These are phyloP conservation scores for Deroplatys truncata DNA, from an alignment of 2,888 invertebrate species.

Conservation along the genomic window DNA sequence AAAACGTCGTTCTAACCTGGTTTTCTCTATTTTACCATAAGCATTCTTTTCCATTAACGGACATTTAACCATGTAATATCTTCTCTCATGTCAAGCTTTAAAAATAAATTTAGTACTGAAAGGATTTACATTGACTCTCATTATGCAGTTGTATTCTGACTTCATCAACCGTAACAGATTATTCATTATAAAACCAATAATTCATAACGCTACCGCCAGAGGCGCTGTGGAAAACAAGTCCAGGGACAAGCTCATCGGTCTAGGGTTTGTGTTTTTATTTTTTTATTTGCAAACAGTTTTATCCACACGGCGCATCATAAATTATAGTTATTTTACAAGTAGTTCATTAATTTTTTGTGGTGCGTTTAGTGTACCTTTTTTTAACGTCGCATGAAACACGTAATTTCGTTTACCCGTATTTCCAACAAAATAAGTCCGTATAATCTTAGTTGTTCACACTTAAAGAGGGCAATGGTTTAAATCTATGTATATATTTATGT, in stretches of 20 bases:
- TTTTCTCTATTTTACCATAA: background rate
- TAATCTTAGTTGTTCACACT: too few species aligned
- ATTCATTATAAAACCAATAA: background rate
- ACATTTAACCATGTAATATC: background rate
- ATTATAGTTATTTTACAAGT: background rate
- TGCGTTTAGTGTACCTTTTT: too few species aligned
- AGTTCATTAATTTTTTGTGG: background rate
- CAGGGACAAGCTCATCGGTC: background rate
- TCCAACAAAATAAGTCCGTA: too few species aligned
- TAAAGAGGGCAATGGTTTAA: too few species aligned
- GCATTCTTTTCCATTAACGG: background rate
- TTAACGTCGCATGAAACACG: too few species aligned
- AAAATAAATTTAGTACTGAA: background rate
- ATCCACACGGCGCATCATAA: background rate
- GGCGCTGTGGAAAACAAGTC: background rate
- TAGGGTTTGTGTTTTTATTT: background rate
- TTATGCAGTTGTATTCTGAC: background rate
- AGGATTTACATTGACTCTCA: background rate
- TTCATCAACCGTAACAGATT: background rate
- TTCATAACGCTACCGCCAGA: background rate
- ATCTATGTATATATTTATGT: too few species aligned
- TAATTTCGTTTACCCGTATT: too few species aligned
- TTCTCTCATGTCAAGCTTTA: background rate
- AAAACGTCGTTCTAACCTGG: background rate
- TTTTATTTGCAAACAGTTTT: background rate